A percentile compares a stretch with the other conserved stretches of the same genome.
Conservation (phyloP, 2,888 invertebrate species). For the Ethmia dodecea region DNA sequence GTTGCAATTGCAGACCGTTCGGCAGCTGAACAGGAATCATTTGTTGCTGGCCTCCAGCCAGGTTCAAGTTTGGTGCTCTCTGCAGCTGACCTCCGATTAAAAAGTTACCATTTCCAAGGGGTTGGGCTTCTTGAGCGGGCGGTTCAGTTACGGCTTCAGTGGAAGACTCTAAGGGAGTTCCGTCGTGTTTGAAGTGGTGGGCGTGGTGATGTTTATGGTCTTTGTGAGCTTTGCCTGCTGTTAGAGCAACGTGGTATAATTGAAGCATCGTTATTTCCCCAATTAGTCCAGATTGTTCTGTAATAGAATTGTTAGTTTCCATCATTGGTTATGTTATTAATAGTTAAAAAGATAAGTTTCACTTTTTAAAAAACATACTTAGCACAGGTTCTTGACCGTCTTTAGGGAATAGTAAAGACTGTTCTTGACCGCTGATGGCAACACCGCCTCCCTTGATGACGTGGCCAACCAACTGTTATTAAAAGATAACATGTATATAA, state of each 20-base stretch:
- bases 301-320: no score
- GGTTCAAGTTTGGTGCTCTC: constrained; percentile 72
- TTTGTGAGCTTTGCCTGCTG: constrained; percentile 91
- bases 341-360: neutral
- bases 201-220: constrained; percentile 93
- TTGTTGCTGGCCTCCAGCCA: constrained; percentile 62
- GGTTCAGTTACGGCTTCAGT: constrained; percentile 76
- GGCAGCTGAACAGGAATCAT: constrained; percentile 63
- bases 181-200: constrained; percentile 87
- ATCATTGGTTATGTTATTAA: no score
- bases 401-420: constrained; percentile 61
- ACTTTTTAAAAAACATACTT: constrained; percentile 38
- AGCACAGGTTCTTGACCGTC: constrained; percentile 41
- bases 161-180: constrained; percentile 77
- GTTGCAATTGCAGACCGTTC: constrained; percentile 71
- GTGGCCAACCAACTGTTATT: constrained; percentile 85
- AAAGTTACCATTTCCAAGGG: constrained; percentile 72
- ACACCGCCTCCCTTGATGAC: constrained; percentile 86
- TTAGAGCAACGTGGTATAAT: constrained; percentile 87
- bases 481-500: constrained; percentile 2
- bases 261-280: constrained; percentile 90
- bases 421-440: constrained; percentile 86
- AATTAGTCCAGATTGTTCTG: constrained; percentile 80
- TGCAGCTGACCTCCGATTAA: constrained; percentile 82
- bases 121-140: constrained; percentile 61